Percentiles rank a stretch among this genome's conserved stretches.
These are phyloP conservation scores for Thunnus thynnus DNA, from an alignment of 2,113 vertebrate species.

Conservation along the genomic window DNA sequence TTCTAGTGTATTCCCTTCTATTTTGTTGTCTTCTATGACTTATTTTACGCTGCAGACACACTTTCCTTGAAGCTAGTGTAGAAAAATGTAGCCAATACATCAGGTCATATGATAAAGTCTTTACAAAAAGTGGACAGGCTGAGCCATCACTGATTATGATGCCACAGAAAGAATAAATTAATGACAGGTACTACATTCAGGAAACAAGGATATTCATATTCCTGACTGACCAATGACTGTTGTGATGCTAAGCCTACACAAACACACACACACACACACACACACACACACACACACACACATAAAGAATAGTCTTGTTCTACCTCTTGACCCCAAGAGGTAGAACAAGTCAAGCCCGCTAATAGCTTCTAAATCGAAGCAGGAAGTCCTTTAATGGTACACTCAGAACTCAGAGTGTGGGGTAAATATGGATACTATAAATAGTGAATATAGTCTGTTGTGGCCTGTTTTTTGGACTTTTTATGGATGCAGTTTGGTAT, in stretches of 20 bases:
- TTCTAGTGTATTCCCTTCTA: too few relatives aligned
- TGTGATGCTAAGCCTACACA: neutral
- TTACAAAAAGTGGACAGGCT: neutral
- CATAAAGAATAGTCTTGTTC: conserved; percentile 32
- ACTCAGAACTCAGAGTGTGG: conserved; percentile 47
- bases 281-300: neutral
- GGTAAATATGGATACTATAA: conserved; percentile 66
- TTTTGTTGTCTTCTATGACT: neutral
- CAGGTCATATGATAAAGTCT: too few relatives aligned
- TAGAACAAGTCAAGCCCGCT: conserved; percentile 63
- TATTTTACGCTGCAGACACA: neutral
- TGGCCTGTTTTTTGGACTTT: conserved; percentile 39
- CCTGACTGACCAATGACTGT: conserved; percentile 48
- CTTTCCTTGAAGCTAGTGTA: neutral
- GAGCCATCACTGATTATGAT: neutral
- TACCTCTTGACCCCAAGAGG: conserved; percentile 56
- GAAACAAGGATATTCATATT: conserved; percentile 10
- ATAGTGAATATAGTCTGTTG: conserved; percentile 58
- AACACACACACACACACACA: conserved; percentile 16
- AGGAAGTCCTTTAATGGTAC: conserved; percentile 58
- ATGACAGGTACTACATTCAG: conserved; percentile 29
- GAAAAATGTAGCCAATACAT: too few relatives aligned
- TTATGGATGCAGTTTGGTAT: conserved; percentile 36
- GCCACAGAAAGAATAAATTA: conserved; percentile 37
- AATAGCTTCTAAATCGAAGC: conserved; percentile 69